Percentiles rank a stretch among this genome's conserved stretches.
These are phyloP conservation scores for Drosophila dunni DNA, from an alignment of 1,140 invertebrate species.

Conservation along the genomic window DNA sequence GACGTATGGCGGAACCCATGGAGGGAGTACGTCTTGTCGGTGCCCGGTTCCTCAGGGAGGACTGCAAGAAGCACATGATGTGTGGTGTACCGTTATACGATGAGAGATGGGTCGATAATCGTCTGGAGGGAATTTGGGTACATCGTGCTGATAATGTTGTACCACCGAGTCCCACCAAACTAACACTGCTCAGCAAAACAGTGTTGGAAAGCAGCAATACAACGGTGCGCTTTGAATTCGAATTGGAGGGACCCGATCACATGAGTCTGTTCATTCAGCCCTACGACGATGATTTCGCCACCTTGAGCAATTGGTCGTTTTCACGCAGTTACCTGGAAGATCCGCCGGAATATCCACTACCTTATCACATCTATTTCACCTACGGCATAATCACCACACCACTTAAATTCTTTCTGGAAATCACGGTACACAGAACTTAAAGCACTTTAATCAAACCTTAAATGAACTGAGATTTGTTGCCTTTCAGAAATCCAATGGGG, in stretches of 20 bases:
- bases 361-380: slow-evolving; percentile 34
- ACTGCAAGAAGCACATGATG: slow-evolving; percentile 88
- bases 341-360: slow-evolving; percentile 1
- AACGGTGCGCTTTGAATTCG: slow-evolving; percentile 16
- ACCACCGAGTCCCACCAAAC: not conserved
- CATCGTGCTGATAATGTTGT: slow-evolving; percentile 21
- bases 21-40: slow-evolving; percentile 82
- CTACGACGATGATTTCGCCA: slow-evolving; percentile 22
- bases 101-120: slow-evolving; percentile 78
- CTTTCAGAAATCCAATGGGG: slow-evolving; percentile 82
- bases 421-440: not conserved
- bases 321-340: slow-evolving; percentile 18
- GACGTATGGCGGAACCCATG: slow-evolving; percentile 87
- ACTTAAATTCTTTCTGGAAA: slow-evolving; percentile 17
- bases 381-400: slow-evolving; percentile 6
- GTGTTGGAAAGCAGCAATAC: slow-evolving; percentile 15
- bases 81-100: slow-evolving; percentile 90
- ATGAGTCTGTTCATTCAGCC: slow-evolving; percentile 32
- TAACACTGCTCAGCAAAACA: slow-evolving; percentile 22
- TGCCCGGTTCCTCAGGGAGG: slow-evolving; percentile 85
- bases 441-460: not conserved
- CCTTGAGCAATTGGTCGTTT: slow-evolving; percentile 30
- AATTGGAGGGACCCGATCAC: slow-evolving; percentile 19
- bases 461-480: not conserved
- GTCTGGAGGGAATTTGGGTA: slow-evolving; percentile 40